Conservation (phyloP, 2,797 vertebrate species). For the Notolabrus celidotus region DNA sequence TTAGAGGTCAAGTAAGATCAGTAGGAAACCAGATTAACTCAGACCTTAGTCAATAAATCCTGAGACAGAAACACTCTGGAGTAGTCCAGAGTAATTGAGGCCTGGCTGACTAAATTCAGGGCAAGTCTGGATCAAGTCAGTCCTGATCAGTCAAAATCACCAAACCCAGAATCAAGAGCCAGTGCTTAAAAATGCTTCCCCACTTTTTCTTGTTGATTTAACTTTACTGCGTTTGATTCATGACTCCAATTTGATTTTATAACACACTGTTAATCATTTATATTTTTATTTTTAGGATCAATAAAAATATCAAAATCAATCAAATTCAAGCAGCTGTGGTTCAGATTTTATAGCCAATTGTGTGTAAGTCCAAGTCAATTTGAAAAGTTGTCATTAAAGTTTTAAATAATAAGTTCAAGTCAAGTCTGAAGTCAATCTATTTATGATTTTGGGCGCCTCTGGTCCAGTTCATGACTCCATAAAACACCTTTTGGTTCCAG, state of each 20-base stretch:
- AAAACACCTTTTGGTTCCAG: constrained; percentile 4
- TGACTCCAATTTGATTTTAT: no score
- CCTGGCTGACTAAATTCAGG: background rate
- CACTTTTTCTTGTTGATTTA: no score
- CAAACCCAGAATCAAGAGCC: background rate
- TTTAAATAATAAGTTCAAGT: background rate
- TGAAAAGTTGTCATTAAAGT: background rate
- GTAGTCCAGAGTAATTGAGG: background rate
- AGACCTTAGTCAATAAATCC: no score
- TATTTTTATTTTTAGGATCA: no score
- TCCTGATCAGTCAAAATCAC: background rate
- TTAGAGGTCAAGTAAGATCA: no score
- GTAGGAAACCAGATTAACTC: no score
- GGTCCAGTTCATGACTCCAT: background rate
- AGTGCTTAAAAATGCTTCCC: background rate
- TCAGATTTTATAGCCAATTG: background rate
- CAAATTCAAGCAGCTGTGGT: background rate
- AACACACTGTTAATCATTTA: no score
- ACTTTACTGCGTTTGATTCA: no score
- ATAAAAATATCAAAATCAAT: background rate
- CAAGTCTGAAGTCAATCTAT: background rate
- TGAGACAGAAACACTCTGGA: no score
- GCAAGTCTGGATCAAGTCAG: background rate
- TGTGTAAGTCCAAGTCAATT: background rate
- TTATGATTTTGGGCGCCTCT: background rate